Base-by-base conservation (phyloP, 2,888 invertebrate genomes). In the Syrista parreyssii region DNA sequence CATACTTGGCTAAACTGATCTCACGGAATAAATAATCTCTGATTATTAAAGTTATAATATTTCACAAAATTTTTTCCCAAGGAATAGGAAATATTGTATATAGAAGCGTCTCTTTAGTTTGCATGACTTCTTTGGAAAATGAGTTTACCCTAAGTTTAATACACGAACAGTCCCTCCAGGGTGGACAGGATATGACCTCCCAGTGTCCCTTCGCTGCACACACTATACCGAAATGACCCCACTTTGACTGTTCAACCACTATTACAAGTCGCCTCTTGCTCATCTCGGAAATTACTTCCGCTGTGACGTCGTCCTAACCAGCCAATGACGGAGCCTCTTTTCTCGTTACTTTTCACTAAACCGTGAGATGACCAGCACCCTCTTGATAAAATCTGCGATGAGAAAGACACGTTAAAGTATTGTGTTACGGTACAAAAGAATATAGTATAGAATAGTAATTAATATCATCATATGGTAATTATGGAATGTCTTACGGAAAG, bases 241-340 rank as follows among this genome's bases (percentile, higher is more conserved):
- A 90, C 91, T 91, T 91, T 91, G 91, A 91, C 91, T 88, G 91
- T 90, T 90, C 89, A 90, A 89, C 88, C 91, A 90, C 89, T 90
- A 91, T 90, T 89, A 87, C 90, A 85, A 89, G 88, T 87, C 85
- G 84, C 79, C 83, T 82, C 79, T 84, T 87, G 88, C 88, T 91
- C 91, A 89, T 91, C 91, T 91, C 89, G 90, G 89, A 91, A 91
- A 91, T 91, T 91, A 91, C 91, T 90, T 91, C 91, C 91, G 90
- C 88, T 85, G 85, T 85, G 86, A 85, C 85, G 85, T 85, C 85
- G 31, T 33, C 77, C 55, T 55, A 55, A 55, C 23, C 55, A 23
- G 55, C 55, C 55, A 55, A 55, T 55, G 23, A 23, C 55, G 55
- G 15, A 6, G 55, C 55, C 55, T 55, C 55, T 55, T 55, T 55